phyloP scores from a whole-genome alignment of 2,888 invertebrate genomes.

The Polydrusus pterygomalis region DNA sequence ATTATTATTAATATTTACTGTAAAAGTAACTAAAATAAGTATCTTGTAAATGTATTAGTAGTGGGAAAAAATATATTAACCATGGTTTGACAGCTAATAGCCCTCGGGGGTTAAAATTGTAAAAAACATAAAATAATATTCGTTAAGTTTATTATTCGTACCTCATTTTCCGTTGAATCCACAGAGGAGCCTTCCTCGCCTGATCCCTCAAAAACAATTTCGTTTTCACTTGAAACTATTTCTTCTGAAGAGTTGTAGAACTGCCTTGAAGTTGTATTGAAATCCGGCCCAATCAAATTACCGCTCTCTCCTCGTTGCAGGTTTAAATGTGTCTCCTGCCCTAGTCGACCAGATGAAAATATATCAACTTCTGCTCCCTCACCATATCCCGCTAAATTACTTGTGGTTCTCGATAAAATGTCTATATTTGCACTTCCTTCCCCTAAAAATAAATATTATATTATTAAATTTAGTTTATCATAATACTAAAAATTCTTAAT shows the following conservation, averaged over 20 bases:
- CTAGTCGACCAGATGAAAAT: not conserved
- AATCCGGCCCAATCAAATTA: conserved; percentile 51
- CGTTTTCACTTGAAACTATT: not conserved
- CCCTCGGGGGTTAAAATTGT: too few species aligned
- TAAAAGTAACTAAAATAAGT: too few species aligned
- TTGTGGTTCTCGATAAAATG: not conserved
- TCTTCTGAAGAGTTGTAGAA: not conserved
- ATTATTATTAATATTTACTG: too few species aligned
- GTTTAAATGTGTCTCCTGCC: conserved; percentile 1
- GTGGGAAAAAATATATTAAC: too few species aligned
- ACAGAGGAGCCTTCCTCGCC: conserved; percentile 42
- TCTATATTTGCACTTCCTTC: not conserved
- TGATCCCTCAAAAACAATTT: conserved; percentile 25
- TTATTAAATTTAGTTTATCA: too few species aligned
- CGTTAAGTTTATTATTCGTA: not conserved
- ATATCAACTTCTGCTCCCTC: not conserved
- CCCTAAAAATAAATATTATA: too few species aligned
- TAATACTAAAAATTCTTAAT: too few species aligned
- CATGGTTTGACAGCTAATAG: too few species aligned
- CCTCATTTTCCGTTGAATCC: conserved; percentile 25
- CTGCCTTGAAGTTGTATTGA: conserved; percentile 7
- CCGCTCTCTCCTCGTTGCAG: conserved; percentile 2
- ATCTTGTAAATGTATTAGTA: too few species aligned
- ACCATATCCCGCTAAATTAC: conserved; percentile 1
- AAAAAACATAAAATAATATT: too few species aligned